A percentile compares a stretch with the other conserved stretches of the same genome.
These are phyloP conservation scores for Cyrtonyx montezumae DNA, from an alignment of 2,113 vertebrate genomes.

Conservation along the genomic window DNA sequence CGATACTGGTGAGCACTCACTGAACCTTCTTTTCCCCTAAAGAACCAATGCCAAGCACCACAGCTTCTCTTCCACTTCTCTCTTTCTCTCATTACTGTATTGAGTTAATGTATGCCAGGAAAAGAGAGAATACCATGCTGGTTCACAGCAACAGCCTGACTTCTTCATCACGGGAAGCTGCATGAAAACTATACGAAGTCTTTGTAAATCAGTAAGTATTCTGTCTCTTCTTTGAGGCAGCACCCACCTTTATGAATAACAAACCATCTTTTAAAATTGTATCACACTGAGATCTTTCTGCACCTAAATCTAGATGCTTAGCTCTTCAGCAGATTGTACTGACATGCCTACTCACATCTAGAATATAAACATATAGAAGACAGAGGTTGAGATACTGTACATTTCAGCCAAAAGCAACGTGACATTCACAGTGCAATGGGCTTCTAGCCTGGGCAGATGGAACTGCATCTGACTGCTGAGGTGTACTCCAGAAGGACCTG, in stretches of 20 bases:
- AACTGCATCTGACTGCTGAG: rapidly evolving
- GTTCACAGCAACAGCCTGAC: not conserved
- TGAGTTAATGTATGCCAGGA: not conserved
- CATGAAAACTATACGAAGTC: not conserved
- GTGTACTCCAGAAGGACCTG: not conserved
- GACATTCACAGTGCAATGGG: not conserved
- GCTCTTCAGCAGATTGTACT: not conserved
- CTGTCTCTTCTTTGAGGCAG: not conserved
- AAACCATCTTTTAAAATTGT: not conserved
- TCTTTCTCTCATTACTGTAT: not conserved
- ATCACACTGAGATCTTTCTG: not conserved
- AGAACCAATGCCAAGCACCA: not conserved
- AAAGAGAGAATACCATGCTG: not conserved
- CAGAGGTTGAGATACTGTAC: not conserved
- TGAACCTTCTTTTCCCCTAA: not conserved
- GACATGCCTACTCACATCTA: not conserved
- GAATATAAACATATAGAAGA: rapidly evolving
- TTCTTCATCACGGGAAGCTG: not conserved
- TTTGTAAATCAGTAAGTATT: not conserved
- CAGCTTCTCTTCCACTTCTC: not conserved
- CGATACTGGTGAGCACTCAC: not conserved
- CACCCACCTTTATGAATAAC: not conserved
- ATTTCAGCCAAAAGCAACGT: not conserved
- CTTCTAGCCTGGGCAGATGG: rapidly evolving
- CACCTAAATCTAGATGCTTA: not conserved